Evolutionary conservation across 1,140 invertebrate genomes (phyloP).

Genomic region (Luehdorfia chinensis): DNA sequence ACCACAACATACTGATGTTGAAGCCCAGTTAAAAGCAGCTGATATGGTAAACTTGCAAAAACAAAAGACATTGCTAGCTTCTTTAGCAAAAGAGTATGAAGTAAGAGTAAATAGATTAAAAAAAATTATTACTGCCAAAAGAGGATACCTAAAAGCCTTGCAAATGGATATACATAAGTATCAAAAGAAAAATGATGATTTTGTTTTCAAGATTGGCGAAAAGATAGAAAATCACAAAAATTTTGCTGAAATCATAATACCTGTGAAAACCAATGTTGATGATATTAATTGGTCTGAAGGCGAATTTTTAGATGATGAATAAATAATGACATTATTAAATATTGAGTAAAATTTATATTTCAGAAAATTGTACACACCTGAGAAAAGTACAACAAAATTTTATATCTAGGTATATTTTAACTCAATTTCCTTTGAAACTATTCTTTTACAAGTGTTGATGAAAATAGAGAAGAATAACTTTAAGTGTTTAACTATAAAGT

Average conservation of each 20-base stretch:
- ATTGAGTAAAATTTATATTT: slow-evolving; percentile 75
- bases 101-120: slow-evolving; percentile 58
- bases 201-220: slow-evolving; percentile 45
- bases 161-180: slow-evolving; percentile 68
- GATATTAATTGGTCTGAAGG: slow-evolving; percentile 39
- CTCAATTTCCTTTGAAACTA: slow-evolving; percentile 52
- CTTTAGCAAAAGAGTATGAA: slow-evolving; percentile 64
- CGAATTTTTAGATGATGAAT: slow-evolving; percentile 34
- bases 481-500: slow-evolving; percentile 46
- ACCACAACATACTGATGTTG: slow-evolving; percentile 60
- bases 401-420: slow-evolving; percentile 54
- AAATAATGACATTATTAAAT: slow-evolving; percentile 30
- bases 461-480: slow-evolving; percentile 59
- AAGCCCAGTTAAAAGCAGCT: slow-evolving; percentile 53
- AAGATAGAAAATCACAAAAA: slow-evolving; percentile 49
- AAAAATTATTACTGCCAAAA: slow-evolving; percentile 53
- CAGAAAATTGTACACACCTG: slow-evolving; percentile 74
- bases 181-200: slow-evolving; percentile 61
- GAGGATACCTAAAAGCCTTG: slow-evolving; percentile 61
- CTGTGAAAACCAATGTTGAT: slow-evolving; percentile 35
- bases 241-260: slow-evolving; percentile 31
- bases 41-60: slow-evolving; percentile 60
- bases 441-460: slow-evolving; percentile 51
- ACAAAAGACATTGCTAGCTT: slow-evolving; percentile 57
- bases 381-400: slow-evolving; percentile 71